Evolutionary conservation across 2,797 vertebrate genomes (phyloP).

Genomic region (Astyanax mexicanus): DNA sequence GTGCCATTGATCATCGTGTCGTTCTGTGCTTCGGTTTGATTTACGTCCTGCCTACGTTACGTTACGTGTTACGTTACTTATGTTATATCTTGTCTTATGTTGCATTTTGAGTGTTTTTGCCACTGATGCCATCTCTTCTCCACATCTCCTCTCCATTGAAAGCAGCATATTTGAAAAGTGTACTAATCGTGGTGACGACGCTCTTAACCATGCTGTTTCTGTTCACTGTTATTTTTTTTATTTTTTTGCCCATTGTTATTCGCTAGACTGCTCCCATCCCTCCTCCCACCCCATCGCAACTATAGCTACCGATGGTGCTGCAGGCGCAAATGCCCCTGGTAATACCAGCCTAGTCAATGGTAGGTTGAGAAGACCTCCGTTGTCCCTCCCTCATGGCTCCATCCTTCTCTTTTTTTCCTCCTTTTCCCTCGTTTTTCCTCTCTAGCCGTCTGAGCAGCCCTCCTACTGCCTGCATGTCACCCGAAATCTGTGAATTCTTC

Average conservation of each 20-base stretch:
- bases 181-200: slow-evolving; percentile 53
- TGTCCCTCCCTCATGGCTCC: slow-evolving; percentile 57
- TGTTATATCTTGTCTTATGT: slow-evolving; percentile 59
- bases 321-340: slow-evolving; percentile 93
- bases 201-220: slow-evolving; percentile 69
- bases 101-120: slow-evolving; percentile 55
- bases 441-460: slow-evolving; percentile 57
- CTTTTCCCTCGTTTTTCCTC: slow-evolving; percentile 62
- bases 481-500: slow-evolving; percentile 43
- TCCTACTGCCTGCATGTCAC: slow-evolving; percentile 77
- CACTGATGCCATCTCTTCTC: slow-evolving; percentile 36
- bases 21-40: slow-evolving; percentile 44
- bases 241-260: slow-evolving; percentile 87
- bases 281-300: slow-evolving; percentile 93
- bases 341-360: slow-evolving; percentile 99
- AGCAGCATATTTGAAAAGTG: slow-evolving; percentile 38
- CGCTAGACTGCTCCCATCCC: slow-evolving; percentile 95
- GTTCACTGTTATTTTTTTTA: slow-evolving; percentile 68
- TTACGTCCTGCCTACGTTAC: slow-evolving; percentile 47
- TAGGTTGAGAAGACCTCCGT: slow-evolving; percentile 87
- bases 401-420: slow-evolving; percentile 44
- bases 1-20: slow-evolving; percentile 59
- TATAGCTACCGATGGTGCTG: slow-evolving; percentile 93
- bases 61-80: slow-evolving; percentile 55
- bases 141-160: slow-evolving; percentile 8